Conservation (phyloP, 2,113 vertebrate genomes). For the Chlorodrepanis virens region DNA sequence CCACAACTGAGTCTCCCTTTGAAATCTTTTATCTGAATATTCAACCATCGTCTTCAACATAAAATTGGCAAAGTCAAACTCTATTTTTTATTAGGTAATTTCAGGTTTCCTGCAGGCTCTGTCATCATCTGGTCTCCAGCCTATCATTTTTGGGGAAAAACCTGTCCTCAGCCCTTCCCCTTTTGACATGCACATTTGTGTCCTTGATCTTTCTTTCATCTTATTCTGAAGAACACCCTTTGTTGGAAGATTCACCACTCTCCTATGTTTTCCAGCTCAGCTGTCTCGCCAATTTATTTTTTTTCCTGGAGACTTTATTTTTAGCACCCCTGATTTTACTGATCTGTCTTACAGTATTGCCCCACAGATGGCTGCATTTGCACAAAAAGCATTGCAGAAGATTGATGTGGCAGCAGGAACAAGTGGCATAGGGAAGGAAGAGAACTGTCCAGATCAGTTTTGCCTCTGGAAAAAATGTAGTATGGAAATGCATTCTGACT, state of each 20-base stretch:
- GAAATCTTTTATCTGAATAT: not conserved
- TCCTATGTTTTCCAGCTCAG: not conserved
- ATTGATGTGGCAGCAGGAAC: conserved; percentile 35
- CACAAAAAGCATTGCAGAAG: conserved; percentile 4
- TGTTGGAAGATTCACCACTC: not conserved
- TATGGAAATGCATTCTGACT: not conserved
- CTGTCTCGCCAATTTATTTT: not conserved
- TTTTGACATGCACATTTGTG: not conserved
- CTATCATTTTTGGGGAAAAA: not conserved
- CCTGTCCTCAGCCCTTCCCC: not conserved
- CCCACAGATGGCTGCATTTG: conserved; percentile 36
- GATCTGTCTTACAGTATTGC: conserved; percentile 1
- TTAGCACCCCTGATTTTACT: not conserved
- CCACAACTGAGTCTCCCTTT: not conserved
- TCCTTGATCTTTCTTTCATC: not conserved
- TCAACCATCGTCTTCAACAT: not conserved
- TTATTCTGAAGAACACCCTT: not conserved
- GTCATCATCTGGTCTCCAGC: not conserved
- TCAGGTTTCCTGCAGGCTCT: not conserved
- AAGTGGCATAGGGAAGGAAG: not conserved
- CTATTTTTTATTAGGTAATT: not conserved
- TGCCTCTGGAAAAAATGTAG: not conserved
- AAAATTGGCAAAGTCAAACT: not conserved
- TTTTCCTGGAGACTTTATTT: not conserved
- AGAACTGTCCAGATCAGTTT: conserved; percentile 9